These are phyloP conservation scores for Palythoa caribaeorum DNA, from an alignment of 92 coral and sea anemone species.

Conservation along the genomic window DNA sequence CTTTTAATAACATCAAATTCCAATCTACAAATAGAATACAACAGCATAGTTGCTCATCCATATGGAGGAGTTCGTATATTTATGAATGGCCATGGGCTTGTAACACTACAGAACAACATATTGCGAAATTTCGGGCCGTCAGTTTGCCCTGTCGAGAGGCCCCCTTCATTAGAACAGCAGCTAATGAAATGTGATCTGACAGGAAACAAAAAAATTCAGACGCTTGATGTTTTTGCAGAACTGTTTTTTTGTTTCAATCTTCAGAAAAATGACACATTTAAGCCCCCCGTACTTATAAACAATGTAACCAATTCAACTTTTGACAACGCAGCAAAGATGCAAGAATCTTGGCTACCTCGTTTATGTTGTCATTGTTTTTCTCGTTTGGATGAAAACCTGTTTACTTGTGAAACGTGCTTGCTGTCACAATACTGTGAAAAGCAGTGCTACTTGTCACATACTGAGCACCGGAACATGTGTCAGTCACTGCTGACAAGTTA, in stretches of 20 bases:
- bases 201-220: neutral
- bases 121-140: neutral
- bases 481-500: neutral
- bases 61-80: constrained; percentile 30
- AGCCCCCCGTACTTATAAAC: neutral
- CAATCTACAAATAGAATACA: neutral
- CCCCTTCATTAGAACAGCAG: neutral
- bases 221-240: neutral
- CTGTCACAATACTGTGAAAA: neutral
- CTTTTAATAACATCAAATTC: neutral
- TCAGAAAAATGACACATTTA: neutral
- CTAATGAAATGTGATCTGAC: neutral
- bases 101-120: constrained; percentile 15
- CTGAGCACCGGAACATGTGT: neutral
- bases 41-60: neutral
- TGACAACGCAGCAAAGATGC: neutral
- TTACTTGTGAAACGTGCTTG: neutral
- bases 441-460: neutral
- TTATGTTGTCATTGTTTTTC: neutral
- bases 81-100: constrained; percentile 12
- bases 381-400: neutral
- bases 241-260: neutral
- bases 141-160: neutral
- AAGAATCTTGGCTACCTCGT: neutral
- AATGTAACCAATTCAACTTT: neutral